Conservation (phyloP, 2,888 invertebrate species). For the Heliconius ethilla region DNA sequence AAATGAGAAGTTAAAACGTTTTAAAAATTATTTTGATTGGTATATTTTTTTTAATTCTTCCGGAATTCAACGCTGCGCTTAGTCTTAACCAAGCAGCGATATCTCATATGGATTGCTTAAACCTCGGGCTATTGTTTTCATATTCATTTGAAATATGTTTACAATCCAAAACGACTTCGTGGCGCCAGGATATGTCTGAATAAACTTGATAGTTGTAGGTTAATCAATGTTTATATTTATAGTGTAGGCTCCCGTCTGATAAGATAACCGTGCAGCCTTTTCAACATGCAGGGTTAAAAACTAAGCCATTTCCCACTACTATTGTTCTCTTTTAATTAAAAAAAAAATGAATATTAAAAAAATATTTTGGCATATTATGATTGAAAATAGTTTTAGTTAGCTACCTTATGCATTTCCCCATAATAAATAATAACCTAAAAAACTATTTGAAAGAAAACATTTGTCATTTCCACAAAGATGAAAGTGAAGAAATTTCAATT, state of each 20-base stretch:
- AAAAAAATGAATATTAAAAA: background rate
- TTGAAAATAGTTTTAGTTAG: background rate
- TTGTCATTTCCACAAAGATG: background rate
- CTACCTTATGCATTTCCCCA: too few species aligned
- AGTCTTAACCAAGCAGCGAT: background rate
- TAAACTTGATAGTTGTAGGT: background rate
- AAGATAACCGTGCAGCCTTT: background rate
- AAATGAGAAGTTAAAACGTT: background rate
- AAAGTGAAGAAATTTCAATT: background rate
- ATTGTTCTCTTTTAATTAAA: background rate
- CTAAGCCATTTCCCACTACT: background rate
- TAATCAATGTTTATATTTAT: too few species aligned
- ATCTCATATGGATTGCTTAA: too few species aligned
- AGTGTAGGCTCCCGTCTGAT: background rate
- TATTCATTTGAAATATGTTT: background rate
- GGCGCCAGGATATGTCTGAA: background rate
- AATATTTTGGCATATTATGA: background rate
- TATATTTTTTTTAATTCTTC: background rate
- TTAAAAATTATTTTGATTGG: background rate
- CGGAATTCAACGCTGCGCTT: background rate
- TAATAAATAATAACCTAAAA: background rate
- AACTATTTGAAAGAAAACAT: background rate
- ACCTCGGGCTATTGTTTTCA: too few species aligned
- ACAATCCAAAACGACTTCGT: background rate
- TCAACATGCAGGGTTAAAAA: background rate